Evolutionary conservation across 2,113 vertebrate genomes (phyloP).

Genomic region (Ochotona curzoniae): DNA sequence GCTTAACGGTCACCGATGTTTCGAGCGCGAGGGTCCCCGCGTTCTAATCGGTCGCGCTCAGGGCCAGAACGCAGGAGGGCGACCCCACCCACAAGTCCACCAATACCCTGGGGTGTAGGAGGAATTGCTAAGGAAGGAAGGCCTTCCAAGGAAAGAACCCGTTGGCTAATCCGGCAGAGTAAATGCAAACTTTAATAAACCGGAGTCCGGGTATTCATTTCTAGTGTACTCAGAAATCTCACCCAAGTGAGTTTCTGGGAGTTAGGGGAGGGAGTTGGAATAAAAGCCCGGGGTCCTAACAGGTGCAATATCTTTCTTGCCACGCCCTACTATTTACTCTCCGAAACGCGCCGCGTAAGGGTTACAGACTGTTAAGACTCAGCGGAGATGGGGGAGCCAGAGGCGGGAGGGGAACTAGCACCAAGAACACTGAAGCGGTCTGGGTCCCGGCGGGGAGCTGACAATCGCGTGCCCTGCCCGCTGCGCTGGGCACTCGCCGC

Average conservation of each 20-base stretch:
- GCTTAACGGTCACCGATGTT: background rate
- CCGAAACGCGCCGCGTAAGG: background rate
- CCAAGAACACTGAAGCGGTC: background rate
- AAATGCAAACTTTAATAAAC: background rate
- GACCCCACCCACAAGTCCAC: too few species aligned
- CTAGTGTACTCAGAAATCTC: background rate
- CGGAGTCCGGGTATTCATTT: too few species aligned
- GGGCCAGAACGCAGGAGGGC: background rate
- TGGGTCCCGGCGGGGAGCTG: rapidly evolving
- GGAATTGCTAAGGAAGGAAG: background rate
- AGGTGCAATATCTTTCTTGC: background rate
- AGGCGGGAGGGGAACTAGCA: rapidly evolving
- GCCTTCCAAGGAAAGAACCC: background rate
- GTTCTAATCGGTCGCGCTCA: background rate
- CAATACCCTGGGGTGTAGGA: background rate
- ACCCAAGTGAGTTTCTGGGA: too few species aligned
- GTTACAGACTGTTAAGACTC: too few species aligned
- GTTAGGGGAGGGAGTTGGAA: background rate
- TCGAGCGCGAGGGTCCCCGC: background rate
- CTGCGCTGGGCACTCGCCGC: background rate
- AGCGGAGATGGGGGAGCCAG: rapidly evolving
- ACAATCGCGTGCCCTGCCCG: rapidly evolving
- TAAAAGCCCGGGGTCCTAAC: background rate
- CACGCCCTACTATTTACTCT: background rate
- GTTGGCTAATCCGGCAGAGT: background rate